A percentile compares a stretch with the other conserved stretches of the same genome.
These are phyloP conservation scores for Papilio helenus DNA, from an alignment of 1,140 invertebrate species.

Conservation along the genomic window DNA sequence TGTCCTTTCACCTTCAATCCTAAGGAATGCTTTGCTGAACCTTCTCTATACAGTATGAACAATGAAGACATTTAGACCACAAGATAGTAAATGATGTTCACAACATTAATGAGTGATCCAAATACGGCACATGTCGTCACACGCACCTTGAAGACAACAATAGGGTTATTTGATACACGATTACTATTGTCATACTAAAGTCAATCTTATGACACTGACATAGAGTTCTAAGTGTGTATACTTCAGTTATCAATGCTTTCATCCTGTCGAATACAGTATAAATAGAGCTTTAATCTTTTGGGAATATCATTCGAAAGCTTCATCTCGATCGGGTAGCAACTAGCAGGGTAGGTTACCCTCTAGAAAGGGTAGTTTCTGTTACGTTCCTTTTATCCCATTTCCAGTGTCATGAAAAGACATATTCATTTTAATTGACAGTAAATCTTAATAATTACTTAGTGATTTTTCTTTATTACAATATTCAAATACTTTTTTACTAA, in stretches of 20 bases:
- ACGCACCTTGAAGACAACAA: neutral
- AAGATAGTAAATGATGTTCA: slow-evolving; percentile 5
- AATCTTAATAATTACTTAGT: no score
- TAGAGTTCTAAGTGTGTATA: neutral
- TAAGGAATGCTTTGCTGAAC: neutral
- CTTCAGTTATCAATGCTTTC: neutral
- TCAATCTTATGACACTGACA: neutral
- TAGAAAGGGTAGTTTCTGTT: no score
- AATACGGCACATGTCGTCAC: slow-evolving; percentile 12
- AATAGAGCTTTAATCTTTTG: slow-evolving; percentile 13
- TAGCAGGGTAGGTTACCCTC: neutral
- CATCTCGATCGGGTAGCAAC: neutral
- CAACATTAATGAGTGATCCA: slow-evolving; percentile 17
- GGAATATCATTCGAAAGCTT: neutral
- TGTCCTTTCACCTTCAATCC: neutral
- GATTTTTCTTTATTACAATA: no score
- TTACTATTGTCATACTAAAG: neutral
- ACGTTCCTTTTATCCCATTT: no score
- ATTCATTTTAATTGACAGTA: no score
- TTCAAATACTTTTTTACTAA: neutral
- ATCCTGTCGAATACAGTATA: slow-evolving; percentile 18
- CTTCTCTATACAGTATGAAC: neutral
- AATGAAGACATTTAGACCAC: neutral
- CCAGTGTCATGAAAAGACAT: no score
- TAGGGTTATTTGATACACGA: neutral